Evolutionary conservation across 1,140 invertebrate genomes (phyloP), one percentile per base, ranked within the genome.

Genomic region (Melitaea cinxia): DNA sequence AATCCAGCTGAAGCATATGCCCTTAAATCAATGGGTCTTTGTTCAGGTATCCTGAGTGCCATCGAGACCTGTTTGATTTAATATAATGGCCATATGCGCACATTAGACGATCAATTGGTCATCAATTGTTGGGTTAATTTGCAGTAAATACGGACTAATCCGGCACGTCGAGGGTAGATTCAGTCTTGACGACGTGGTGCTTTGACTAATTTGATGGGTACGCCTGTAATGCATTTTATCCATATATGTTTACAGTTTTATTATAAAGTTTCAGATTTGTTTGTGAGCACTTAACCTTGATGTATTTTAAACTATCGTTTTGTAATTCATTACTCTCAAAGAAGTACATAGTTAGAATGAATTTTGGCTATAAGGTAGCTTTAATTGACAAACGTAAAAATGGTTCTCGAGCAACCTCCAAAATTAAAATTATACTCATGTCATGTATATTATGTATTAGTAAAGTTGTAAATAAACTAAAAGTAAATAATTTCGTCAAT

Each of bases 71-170:
- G 71, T 75, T 83, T 88, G 86, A 89, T 89, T 88, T 89, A 87
- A 88, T 85, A 85, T 83, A 85, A 88, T 87, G 79, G 82, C 75
- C 79, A 71, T 76, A 73, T 76, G 82, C 59, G 80, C 71, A 78
- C 81, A 88, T 87, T 85, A 85, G 77, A 82, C 86, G 83, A 87
- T 87, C 84, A 87, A 88, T 88, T 84, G 85, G 70, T 80, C 81
- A 84, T 88, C 80, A 88, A 88, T 88, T 86, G 83, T 73, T 73
- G 66, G 74, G 81, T 84, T 86, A 85, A 86, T 88, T 87, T 87
- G 82, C 84, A 87, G 80, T 86, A 85, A 88, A 88, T 82, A 88
- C 77, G 47, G 47, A 59, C 61, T 85, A 85, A 88, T 85, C 85
- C 81, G 21, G 39, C 59, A 49, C 65, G 71, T 66, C 64, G 58